A percentile compares a stretch with the other conserved stretches of the same genome.
phyloP scores from a whole-genome alignment of 2,113 vertebrate genomes.

The Mohoua ochrocephala region DNA sequence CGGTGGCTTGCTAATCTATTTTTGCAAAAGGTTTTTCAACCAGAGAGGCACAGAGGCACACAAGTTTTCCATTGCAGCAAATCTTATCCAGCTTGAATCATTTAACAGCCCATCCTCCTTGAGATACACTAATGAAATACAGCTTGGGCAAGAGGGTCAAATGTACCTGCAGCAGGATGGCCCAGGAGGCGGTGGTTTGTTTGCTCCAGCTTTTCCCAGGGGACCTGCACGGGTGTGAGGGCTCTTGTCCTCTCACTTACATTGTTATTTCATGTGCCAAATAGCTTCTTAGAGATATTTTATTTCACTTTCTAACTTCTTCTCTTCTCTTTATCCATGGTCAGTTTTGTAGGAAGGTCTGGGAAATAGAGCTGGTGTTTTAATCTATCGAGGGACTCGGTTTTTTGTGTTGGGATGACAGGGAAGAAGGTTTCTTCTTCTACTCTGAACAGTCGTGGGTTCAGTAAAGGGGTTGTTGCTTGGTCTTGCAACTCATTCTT shows the following conservation, averaged over 20 bases:
- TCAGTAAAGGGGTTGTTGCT: background rate
- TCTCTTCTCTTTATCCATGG: background rate
- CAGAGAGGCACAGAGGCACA: background rate
- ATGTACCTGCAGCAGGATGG: background rate
- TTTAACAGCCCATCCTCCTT: constrained; percentile 30
- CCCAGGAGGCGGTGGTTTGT: fast-evolving
- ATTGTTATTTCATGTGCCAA: background rate
- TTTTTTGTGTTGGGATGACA: background rate
- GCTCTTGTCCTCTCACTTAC: background rate
- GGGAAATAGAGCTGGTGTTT: background rate
- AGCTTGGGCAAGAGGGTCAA: constrained; percentile 26
- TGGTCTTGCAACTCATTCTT: background rate
- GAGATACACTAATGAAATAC: background rate
- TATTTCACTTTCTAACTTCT: background rate
- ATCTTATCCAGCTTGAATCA: constrained; percentile 41
- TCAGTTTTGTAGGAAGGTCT: background rate
- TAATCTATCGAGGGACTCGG: fast-evolving
- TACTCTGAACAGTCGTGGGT: background rate
- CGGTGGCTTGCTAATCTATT: background rate
- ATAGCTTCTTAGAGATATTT: background rate
- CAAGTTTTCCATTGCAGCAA: constrained; percentile 26
- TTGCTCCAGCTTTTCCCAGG: background rate
- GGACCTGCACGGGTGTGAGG: background rate
- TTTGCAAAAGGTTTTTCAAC: background rate
- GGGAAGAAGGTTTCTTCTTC: background rate